Conservation (phyloP, 2,888 invertebrate species). For the Vanessa cardui region DNA sequence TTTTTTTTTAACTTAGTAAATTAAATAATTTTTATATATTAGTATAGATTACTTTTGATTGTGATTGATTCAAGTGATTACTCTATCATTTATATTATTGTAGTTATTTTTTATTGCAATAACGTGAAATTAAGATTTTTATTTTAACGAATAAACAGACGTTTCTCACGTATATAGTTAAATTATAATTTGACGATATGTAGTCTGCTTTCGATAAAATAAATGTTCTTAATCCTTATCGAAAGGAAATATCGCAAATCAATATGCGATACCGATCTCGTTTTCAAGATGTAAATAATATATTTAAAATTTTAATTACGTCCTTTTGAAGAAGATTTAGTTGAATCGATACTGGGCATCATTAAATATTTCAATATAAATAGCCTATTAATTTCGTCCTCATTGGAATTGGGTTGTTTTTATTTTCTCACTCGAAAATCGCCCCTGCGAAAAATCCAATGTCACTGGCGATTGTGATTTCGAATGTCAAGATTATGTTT, state of each 20-base stretch:
- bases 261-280: slow-evolving; percentile 3
- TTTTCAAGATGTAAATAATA: background rate
- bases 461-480: no score
- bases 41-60: no score
- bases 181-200: background rate
- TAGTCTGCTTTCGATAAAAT: background rate
- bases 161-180: background rate
- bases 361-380: background rate
- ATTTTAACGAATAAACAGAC: background rate
- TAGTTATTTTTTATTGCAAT: no score
- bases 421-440: background rate
- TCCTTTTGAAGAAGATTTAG: background rate
- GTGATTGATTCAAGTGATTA: no score
- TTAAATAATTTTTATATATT: no score
- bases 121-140: no score
- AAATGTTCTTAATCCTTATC: slow-evolving; percentile 2
- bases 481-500: no score
- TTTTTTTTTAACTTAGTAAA: no score
- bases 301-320: background rate
- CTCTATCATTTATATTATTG: no score
- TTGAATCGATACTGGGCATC: background rate
- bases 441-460: background rate
- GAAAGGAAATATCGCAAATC: background rate
- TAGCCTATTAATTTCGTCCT: background rate
- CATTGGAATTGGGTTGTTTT: background rate